Conservation (phyloP, 2,113 vertebrate species). For the Brachypteracias leptosomus region DNA sequence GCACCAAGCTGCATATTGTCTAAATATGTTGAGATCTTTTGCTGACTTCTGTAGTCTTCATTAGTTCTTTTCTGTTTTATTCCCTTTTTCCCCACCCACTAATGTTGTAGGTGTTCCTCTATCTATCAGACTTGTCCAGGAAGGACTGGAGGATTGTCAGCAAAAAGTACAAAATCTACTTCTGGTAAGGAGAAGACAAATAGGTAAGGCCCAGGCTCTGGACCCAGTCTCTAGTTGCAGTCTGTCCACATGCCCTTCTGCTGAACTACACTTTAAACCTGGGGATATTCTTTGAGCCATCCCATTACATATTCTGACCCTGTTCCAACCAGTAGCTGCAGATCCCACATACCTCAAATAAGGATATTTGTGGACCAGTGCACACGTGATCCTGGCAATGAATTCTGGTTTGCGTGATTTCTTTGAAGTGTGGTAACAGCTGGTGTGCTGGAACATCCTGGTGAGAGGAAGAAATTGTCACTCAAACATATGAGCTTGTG, state of each 20-base stretch:
- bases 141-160: constrained; percentile 82
- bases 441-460: neutral
- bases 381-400: neutral
- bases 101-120: constrained; percentile 74
- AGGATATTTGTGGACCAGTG: neutral
- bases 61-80: neutral
- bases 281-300: neutral
- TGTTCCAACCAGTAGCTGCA: neutral
- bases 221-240: neutral
- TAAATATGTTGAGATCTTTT: neutral
- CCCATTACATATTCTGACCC: neutral
- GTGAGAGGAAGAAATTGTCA: neutral
- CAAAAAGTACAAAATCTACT: constrained; percentile 86
- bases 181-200: constrained; percentile 75
- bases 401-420: neutral
- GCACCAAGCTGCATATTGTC: neutral
- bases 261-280: neutral
- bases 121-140: constrained; percentile 81
- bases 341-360: neutral
- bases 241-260: neutral
- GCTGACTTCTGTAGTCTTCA: neutral
- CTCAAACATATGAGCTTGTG: neutral
- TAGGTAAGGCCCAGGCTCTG: neutral
- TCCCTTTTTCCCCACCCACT: neutral
- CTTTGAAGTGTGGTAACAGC: neutral